Evolutionary conservation across 2,113 vertebrate species (phyloP), one percentile per base, ranked within the genome.

Genomic region (Taxidea taxus): DNA sequence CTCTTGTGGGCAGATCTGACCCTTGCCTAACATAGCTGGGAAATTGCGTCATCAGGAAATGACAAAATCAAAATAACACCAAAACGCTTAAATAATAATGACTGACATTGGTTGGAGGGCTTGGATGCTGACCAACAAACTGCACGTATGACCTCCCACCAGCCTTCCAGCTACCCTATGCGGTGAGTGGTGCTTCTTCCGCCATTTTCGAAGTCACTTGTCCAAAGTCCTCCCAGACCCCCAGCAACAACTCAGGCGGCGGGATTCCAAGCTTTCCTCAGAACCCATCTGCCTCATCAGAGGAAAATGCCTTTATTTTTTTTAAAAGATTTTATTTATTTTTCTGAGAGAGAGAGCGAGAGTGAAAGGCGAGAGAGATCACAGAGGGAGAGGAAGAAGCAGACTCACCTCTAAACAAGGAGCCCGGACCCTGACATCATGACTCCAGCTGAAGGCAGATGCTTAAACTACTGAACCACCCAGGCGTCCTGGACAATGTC

Each of bases 1-100:
- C 80, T 68, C 87, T 97, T n/a, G 75, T 94, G 95, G 95, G n/a
- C 14, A 81, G 4, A 95, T 37, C 8, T 62, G 62, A 72, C 6
- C 66, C 16, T 47, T 64, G 13, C 16, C 54, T 58, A 15, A 34
- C 60, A n/a, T 25, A 87, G 62, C 23, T 42, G 34, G 74, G 74
- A 77, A 31, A 47, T 14, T 14, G 51, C 3, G 3, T 10, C 16
- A 25, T 31, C 12, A 66, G 39, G 62, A 90, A 97, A 83, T 89
- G 0, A 72, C 29, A 58, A 37, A 77, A 39, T 51, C 44, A 58
- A 54, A 60, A 49, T 47, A n/a, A 27, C 91, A 44, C n/a, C 3
- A 47, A 49, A 60, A 31, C 37, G 2, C 47, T 42, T 47, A 31
- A 6, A 39, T 34, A 42, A 27, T 29, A 25, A 66, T 9, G 21